Evolutionary conservation across 2,797 vertebrate genomes (phyloP).

Genomic region (Harpagifer antarcticus): DNA sequence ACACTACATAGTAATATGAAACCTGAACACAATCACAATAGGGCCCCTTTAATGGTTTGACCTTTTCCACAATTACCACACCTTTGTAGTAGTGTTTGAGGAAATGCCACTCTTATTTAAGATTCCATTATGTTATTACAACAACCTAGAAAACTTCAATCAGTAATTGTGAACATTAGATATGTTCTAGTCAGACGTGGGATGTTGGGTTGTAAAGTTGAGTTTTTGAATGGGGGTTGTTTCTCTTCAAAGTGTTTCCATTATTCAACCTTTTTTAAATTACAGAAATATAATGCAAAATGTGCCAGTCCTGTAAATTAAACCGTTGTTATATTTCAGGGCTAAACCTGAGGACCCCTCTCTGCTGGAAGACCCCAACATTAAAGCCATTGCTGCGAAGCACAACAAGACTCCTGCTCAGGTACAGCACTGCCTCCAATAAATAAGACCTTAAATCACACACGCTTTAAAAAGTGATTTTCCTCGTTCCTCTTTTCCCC

Average conservation of each 20-base stretch:
- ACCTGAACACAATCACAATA: too few relatives aligned
- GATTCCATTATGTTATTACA: too few relatives aligned
- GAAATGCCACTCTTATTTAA: too few relatives aligned
- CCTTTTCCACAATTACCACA: background rate
- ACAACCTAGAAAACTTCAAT: too few relatives aligned
- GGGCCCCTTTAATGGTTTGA: background rate
- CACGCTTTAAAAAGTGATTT: background rate
- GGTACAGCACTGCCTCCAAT: slow-evolving; percentile 73
- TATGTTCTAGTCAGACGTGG: too few relatives aligned
- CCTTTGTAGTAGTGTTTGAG: background rate
- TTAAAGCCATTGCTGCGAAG: slow-evolving; percentile 90
- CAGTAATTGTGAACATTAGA: too few relatives aligned
- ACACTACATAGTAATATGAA: too few relatives aligned
- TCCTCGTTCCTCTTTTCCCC: background rate
- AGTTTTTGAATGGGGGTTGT: too few relatives aligned
- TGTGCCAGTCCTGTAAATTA: background rate
- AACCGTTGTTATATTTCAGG: slow-evolving; percentile 74
- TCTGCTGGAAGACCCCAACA: slow-evolving; percentile 88
- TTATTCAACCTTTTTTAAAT: background rate
- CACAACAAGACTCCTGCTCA: slow-evolving; percentile 92
- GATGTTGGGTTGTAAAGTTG: too few relatives aligned
- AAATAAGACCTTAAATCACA: background rate
- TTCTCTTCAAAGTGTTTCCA: background rate
- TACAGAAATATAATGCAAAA: background rate
- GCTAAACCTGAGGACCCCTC: slow-evolving; percentile 92